Evolutionary conservation across 2,113 vertebrate species (phyloP), one percentile per base, ranked within the genome.

Genomic region (Crotalus viridis): DNA sequence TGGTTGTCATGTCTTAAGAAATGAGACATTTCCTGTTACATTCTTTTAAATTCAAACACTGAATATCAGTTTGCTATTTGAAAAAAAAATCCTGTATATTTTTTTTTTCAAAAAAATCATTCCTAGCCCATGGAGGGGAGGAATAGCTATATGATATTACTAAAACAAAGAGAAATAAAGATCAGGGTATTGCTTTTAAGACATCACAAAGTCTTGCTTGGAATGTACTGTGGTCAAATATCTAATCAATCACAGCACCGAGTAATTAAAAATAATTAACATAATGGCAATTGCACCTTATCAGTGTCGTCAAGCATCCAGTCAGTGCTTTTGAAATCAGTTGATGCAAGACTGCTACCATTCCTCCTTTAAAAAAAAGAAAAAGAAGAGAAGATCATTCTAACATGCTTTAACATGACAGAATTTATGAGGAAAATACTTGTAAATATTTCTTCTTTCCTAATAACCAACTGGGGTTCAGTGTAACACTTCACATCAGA

Each of bases 331-430:
- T 39, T 54, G 0, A 22, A 64, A n/a, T 10, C 33, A 57, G 48
- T 0, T 0, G 55, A 0, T 26, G 0, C 10, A 89, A 89, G 81
- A 4, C 17, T 39, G 33, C 33, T 17, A 39, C 33, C 19, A 39
- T 43, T 21, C 17, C 15, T 9, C 74, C 33, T 17, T 17, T 74
- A 19, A 81, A 81, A 81, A 39, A 81, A 81, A 81, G 74, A 81
- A 10, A 51, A 69, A 87, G 24, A 46, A 26, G 26, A n/a, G 81
- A 33, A 89, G 2, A 81, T 43, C 74, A 81, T 81, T 85, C 24
- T 15, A 0, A 57, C n/a, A 8, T 33, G 87, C 10, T 54, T 4
- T 81, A 13, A 0, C 0, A 0, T 19, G 22, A 10, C 10, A 6
- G 52, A 59, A 91, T 89, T 91, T 57, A 86, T 89, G 19, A 26